Base-by-base conservation (phyloP, 1,140 invertebrate species). In the Aphidius gifuensis region DNA sequence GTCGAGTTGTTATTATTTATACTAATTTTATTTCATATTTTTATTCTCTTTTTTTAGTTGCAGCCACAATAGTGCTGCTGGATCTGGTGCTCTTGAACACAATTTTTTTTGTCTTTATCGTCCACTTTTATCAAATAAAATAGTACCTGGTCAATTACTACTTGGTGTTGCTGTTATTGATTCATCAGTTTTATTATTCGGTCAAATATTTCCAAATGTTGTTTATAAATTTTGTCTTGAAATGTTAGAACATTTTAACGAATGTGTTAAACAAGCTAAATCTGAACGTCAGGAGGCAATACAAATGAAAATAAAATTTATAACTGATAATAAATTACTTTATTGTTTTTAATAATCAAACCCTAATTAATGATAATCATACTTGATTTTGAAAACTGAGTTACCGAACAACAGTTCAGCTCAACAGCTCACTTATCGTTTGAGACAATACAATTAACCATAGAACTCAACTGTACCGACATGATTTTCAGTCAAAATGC, bases 81-180 rank as follows among this genome's bases (percentile, higher is more conserved):
- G 96, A 11, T 97, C 95, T 9, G 93, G 95, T 53, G 95, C 96
- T 21, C 80, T 99, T 61, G 96, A 99, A 81, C 96, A 98, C 78
- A 96, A 98, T 83, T 86, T 92, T 2, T 94, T 94, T 74, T 94
- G 90, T 70, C 80, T 98, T 38, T 98, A 96, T 79, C 85, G 90
- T 49, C 83, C 85, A 64, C 75, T 86, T 60, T 80, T 83, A 69
- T 71, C 77, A 39, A 87, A 83, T 65, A 84, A 87, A 71, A 80
- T 77, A 43, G 78, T 88, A 56, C 91, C 92, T 0, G 93, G 93
- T 53, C 96, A 97, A 6, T 83, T 97, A 57, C 97, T 96, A 1
- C 81, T 98, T 5, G 94, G 96, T n/a, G 94, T 98, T 8, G 92
- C 95, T 23, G 95, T 98, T 6, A 97, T 99, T 60, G 96, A 99